Evolutionary conservation across 2,113 vertebrate genomes (phyloP).

Genomic region (Pollimyrus isidori): DNA sequence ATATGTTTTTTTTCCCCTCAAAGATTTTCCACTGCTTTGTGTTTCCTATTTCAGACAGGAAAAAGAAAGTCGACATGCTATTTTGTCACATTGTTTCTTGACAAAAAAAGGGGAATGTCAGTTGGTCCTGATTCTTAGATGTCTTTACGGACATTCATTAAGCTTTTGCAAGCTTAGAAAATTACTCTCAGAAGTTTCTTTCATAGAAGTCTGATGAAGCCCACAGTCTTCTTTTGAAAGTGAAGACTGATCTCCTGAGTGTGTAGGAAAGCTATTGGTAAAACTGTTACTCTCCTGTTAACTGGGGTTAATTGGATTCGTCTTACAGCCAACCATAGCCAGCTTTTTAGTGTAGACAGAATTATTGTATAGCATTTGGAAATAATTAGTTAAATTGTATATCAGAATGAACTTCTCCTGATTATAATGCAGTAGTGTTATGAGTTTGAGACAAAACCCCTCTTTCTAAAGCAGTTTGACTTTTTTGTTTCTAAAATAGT

Average conservation of each 20-base stretch:
- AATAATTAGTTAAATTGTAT: slow-evolving; percentile 43
- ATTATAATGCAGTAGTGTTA: no score
- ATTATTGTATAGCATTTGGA: slow-evolving; percentile 38
- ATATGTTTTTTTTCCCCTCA: neutral
- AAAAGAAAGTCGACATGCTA: slow-evolving; percentile 10
- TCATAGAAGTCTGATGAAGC: slow-evolving; percentile 58
- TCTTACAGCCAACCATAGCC: slow-evolving; percentile 50
- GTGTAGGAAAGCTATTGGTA: slow-evolving; percentile 44
- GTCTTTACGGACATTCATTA: slow-evolving; percentile 20
- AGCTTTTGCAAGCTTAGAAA: slow-evolving; percentile 44
- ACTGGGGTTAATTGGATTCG: slow-evolving; percentile 65
- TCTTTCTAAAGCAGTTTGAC: neutral
- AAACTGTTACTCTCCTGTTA: slow-evolving; percentile 53
- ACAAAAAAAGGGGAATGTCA: slow-evolving; percentile 3
- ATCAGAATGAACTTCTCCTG: slow-evolving; percentile 28
- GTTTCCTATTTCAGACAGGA: neutral
- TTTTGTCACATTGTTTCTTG: slow-evolving; percentile 1
- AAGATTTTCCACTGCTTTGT: neutral
- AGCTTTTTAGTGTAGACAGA: slow-evolving; percentile 24
- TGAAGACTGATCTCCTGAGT: slow-evolving; percentile 59
- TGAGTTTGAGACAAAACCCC: neutral
- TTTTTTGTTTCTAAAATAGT: neutral
- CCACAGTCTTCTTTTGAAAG: slow-evolving; percentile 59
- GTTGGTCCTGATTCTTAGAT: slow-evolving; percentile 12
- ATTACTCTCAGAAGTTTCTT: slow-evolving; percentile 64